Base-by-base conservation (phyloP, 2,113 vertebrate genomes). In the Odocoileus virginianus region DNA sequence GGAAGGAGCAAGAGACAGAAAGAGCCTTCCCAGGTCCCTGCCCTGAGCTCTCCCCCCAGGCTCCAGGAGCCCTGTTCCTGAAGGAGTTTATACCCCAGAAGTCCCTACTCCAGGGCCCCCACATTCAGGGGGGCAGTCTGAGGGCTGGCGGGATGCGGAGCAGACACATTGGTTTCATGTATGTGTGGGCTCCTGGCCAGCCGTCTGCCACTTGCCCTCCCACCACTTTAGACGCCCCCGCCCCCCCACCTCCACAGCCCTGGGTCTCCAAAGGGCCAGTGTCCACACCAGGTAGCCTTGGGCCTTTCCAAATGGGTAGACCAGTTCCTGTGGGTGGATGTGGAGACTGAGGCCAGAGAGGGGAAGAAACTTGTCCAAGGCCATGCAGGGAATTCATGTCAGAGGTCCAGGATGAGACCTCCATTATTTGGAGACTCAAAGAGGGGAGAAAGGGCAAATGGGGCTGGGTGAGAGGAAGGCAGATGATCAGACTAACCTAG, bases 281-380 rank as follows among this genome's bases (percentile, higher is more conserved):
- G 1, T 17, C 61, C 83, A 64, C 13, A 27, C 30, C 25, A 55
- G 83, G 85, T 10, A 88, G 82, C 54, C 27, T 12, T 15, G 61
- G 83, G 79, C 40, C 55, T 61, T 43, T 55, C 45, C 55, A 55
- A 81, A 91, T 11, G 54, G 79, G 82, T 9, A 40, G 33, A 89
- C 6, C 28, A 52, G 52, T 16, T 19, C 3, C 21, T 6, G 1
- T 5, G 81, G n/a, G 36, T 0, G 5, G 45, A 47, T 7, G 7
- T 33, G 55, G 17, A 96, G 85, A 76, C 74, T 19, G 82, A 92
- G 95, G 79, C 55, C 82, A 74, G 91, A 92, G 25, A 12, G 13
- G 36, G 79, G 74, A 83, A 60, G 78, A 52, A 67, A 25, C 57
- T 84, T 9, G 61, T 87, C 61, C 60, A 45, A 89, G 60, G 17